Evolutionary conservation across 2,113 vertebrate species (phyloP).

Genomic region (Copsychus sechellarum): DNA sequence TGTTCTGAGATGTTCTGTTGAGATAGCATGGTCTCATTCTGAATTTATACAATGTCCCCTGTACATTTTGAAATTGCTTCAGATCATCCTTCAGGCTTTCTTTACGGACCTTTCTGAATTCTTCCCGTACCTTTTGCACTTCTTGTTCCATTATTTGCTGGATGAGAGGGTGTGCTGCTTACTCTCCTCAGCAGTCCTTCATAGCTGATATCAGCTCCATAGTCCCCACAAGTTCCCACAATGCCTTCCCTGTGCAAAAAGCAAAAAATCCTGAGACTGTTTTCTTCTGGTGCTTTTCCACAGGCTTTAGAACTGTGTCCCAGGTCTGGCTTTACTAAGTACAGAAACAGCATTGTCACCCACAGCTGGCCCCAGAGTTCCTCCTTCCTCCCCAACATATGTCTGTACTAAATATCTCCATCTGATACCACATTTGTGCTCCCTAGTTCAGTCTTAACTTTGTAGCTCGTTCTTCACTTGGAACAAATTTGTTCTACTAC

Average conservation of each 20-base stretch:
- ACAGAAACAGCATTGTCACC: background rate
- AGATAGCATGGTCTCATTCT: background rate
- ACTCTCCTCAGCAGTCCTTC: background rate
- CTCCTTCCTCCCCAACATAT: background rate
- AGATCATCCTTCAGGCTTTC: background rate
- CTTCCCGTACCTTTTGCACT: background rate
- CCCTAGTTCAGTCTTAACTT: background rate
- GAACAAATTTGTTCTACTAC: background rate
- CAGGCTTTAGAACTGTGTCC: background rate
- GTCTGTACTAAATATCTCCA: background rate
- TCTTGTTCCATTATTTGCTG: background rate
- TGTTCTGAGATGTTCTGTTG: background rate
- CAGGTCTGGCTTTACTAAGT: background rate
- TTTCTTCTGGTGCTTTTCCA: background rate
- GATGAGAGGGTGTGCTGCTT: background rate
- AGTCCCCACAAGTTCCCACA: background rate
- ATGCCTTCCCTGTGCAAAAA: background rate
- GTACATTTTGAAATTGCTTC: background rate
- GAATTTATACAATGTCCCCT: background rate
- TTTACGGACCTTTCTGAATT: background rate
- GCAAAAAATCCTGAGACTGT: background rate
- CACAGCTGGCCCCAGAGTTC: background rate
- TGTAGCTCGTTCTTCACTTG: background rate
- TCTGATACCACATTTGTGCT: background rate
- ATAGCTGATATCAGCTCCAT: background rate